Conservation (phyloP, 2,888 invertebrate species). For the Luperina testacea region DNA sequence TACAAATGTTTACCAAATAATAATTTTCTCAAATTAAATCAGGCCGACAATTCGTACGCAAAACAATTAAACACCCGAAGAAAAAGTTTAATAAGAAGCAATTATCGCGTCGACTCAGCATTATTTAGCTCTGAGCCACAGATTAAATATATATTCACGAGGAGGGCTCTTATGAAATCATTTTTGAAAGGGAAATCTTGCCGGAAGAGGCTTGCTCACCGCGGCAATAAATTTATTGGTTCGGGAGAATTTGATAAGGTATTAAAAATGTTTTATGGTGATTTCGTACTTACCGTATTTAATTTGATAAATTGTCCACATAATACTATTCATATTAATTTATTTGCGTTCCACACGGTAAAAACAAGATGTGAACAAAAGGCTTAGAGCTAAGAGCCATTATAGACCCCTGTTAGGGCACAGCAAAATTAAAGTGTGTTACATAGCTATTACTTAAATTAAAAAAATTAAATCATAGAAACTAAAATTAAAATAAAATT, state of each 20-base stretch:
- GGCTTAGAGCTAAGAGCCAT: too few relatives aligned
- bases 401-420: too few relatives aligned
- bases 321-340: too few relatives aligned
- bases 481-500: too few relatives aligned
- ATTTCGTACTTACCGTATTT: constrained; percentile 23
- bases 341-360: too few relatives aligned
- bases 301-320: neutral
- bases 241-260: constrained; percentile 34
- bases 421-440: too few relatives aligned
- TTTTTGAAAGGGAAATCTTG: constrained; percentile 31
- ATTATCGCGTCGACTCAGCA: constrained; percentile 53
- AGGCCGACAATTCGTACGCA: neutral
- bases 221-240: constrained; percentile 47
- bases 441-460: too few relatives aligned
- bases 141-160: constrained; percentile 47
- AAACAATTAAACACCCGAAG: neutral
- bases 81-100: constrained; percentile 39
- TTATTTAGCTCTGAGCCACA: constrained; percentile 33
- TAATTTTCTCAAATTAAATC: neutral
- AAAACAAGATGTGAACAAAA: too few relatives aligned
- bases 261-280: constrained; percentile 34
- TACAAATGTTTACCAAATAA: neutral
- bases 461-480: too few relatives aligned
- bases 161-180: constrained; percentile 34
- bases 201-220: neutral